phyloP scores from a whole-genome alignment of 35 echinoderm and acorn worm species.

The Hemicentrotus pulcherrimus region DNA sequence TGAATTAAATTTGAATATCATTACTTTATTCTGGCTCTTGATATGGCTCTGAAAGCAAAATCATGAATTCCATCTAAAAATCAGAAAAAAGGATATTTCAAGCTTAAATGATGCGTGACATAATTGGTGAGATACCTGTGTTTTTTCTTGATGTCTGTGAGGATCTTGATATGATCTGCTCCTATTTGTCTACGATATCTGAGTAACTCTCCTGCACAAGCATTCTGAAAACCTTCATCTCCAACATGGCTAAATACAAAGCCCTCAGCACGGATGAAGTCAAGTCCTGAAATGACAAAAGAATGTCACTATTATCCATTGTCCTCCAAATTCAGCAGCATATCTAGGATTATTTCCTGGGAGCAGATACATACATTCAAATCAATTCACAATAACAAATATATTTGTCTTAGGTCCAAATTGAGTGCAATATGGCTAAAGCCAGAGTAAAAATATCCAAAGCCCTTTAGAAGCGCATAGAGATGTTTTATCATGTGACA shows the following conservation, averaged over 20 bases:
- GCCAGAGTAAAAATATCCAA: too few species aligned
- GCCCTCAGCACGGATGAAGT: constrained; percentile 92
- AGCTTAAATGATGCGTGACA: background rate
- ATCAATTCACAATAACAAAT: too few species aligned
- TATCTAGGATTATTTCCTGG: too few species aligned
- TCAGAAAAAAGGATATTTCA: background rate
- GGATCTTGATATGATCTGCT: constrained; percentile 76
- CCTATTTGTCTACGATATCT: constrained; percentile 78
- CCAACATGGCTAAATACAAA: constrained; percentile 92
- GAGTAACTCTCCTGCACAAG: constrained; percentile 90
- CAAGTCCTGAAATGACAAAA: constrained; percentile 63
- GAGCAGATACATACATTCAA: too few species aligned
- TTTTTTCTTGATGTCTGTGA: constrained; percentile 99
- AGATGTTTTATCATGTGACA: too few species aligned
- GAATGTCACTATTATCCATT: background rate
- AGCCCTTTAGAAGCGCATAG: too few species aligned
- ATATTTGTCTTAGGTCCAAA: too few species aligned
- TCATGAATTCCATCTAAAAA: background rate
- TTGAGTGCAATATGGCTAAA: too few species aligned
- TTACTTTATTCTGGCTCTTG: too few species aligned
- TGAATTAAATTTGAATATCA: too few species aligned
- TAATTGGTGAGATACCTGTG: constrained; percentile 62
- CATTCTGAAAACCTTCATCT: constrained; percentile 89
- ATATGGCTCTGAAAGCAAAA: too few species aligned
- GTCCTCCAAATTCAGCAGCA: too few species aligned